Conservation (phyloP, 1,140 invertebrate genomes). For the Sitobion miscanthi region DNA sequence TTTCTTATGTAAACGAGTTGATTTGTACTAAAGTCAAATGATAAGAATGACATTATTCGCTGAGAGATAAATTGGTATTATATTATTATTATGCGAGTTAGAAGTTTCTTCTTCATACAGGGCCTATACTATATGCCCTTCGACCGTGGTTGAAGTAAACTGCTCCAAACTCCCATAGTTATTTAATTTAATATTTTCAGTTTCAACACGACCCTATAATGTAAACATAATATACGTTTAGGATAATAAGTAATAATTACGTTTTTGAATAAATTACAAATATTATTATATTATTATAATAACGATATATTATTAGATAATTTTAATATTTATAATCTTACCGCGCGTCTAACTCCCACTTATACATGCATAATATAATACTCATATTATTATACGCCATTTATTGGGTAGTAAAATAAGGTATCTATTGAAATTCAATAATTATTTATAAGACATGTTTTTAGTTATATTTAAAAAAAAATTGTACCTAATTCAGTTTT, state of each 20-base stretch:
- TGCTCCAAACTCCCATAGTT: too few relatives aligned
- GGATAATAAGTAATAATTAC: neutral
- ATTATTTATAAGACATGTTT: neutral
- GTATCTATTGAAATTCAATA: neutral
- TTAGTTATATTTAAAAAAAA: neutral
- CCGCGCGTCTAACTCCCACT: neutral
- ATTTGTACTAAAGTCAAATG: neutral
- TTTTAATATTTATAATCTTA: neutral
- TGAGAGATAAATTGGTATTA: neutral
- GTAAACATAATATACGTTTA: neutral
- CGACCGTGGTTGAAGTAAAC: neutral
- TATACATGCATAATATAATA: neutral
- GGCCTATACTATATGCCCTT: neutral
- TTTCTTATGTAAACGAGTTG: neutral
- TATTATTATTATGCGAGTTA: neutral
- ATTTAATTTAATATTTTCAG: neutral
- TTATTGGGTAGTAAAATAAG: neutral
- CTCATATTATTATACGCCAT: neutral
- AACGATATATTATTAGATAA: neutral
- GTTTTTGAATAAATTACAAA: constrained; percentile 1
- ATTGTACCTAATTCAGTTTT: neutral
- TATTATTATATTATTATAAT: neutral
- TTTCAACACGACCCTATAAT: neutral
- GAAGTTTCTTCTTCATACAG: neutral
- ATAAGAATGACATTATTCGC: neutral